Conservation (phyloP, 2,113 vertebrate genomes). For the Hepsetus odoe region DNA sequence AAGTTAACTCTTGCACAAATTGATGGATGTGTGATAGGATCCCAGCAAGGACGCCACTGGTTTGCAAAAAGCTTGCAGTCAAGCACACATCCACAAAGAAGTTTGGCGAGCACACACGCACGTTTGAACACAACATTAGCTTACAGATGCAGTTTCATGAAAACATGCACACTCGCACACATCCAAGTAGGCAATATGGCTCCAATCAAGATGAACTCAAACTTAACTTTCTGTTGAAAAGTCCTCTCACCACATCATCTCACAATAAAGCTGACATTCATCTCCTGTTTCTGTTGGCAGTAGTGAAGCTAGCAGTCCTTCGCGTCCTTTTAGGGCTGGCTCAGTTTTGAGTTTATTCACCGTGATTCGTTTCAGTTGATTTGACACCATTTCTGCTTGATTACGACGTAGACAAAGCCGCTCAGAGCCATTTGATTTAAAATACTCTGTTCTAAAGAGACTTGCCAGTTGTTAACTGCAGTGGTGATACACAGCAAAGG, state of each 20-base stretch:
- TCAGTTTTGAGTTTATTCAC: too few relatives aligned
- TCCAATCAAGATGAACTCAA: neutral
- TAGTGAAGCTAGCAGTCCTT: too few relatives aligned
- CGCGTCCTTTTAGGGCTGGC: too few relatives aligned
- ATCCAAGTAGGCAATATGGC: neutral
- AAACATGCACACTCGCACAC: neutral
- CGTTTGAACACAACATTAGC: neutral
- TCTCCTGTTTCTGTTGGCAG: neutral
- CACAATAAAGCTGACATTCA: neutral
- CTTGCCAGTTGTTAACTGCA: too few relatives aligned
- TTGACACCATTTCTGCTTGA: too few relatives aligned
- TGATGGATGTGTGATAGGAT: conserved; percentile 1
- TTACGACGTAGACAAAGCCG: too few relatives aligned
- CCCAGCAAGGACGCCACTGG: neutral
- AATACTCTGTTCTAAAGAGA: too few relatives aligned
- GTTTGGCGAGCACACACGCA: neutral
- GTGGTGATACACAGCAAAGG: too few relatives aligned
- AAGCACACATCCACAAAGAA: neutral
- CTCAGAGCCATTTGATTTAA: too few relatives aligned
- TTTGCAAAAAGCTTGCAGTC: neutral
- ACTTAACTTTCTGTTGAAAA: neutral
- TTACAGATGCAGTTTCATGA: neutral
- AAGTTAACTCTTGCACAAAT: conserved; percentile 7
- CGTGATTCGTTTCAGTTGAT: too few relatives aligned
- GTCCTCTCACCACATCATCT: neutral